Evolutionary conservation across 2,113 vertebrate species (phyloP).

Genomic region (Labeo rohita): DNA sequence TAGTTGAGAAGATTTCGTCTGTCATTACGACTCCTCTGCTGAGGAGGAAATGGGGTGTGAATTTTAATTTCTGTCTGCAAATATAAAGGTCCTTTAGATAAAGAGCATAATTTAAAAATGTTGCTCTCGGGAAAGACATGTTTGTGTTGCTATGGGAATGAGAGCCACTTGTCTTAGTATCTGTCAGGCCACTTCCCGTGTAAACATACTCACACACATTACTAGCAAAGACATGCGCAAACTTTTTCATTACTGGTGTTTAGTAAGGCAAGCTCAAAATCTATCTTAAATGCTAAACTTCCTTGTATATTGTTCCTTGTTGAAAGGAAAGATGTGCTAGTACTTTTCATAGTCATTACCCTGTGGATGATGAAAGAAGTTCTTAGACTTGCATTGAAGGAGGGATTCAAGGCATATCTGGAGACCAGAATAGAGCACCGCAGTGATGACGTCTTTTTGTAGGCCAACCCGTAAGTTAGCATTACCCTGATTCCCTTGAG

Average conservation of each 20-base stretch:
- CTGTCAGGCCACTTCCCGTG: slow-evolving; percentile 20
- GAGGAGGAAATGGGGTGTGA: slow-evolving; percentile 45
- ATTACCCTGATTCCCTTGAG: neutral
- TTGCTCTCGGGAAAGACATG: slow-evolving; percentile 50
- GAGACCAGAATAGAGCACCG: neutral
- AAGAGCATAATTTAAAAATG: slow-evolving; percentile 51
- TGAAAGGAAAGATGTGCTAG: neutral
- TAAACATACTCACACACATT: slow-evolving; percentile 22
- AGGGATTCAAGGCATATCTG: neutral
- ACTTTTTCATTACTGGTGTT: neutral
- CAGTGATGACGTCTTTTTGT: neutral
- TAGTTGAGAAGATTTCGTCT: neutral
- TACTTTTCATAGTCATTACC: neutral
- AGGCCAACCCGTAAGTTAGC: neutral
- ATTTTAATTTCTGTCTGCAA: slow-evolving; percentile 42
- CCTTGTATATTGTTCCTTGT: neutral
- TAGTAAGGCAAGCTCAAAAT: neutral
- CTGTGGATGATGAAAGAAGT: neutral
- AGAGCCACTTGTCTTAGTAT: slow-evolving; percentile 44
- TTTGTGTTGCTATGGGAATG: slow-evolving; percentile 59
- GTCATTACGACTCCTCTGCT: slow-evolving; percentile 17
- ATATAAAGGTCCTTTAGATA: slow-evolving; percentile 40
- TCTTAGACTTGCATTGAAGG: neutral
- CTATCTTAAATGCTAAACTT: neutral
- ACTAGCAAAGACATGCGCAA: neutral